phyloP scores from a whole-genome alignment of 2,797 vertebrate species.

The Naso thynnoides region DNA sequence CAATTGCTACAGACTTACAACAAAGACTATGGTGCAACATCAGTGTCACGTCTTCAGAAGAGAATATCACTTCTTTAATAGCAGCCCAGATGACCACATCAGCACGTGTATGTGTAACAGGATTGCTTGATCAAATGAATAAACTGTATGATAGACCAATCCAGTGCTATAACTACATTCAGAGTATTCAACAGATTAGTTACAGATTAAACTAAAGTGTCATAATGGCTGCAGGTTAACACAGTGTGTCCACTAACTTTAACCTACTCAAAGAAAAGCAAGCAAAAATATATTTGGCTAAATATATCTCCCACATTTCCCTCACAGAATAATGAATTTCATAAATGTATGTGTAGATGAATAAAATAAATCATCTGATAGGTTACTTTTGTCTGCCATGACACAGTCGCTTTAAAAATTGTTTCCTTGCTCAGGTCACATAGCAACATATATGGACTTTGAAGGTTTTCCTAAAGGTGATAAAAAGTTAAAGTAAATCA shows the following conservation, averaged over 20 bases:
- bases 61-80: conserved; percentile 10
- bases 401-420: not conserved
- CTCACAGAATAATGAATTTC: not conserved
- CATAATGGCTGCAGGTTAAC: too few species aligned
- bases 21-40: conserved; percentile 1
- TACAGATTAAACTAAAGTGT: too few species aligned
- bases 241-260: too few species aligned
- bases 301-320: conserved; percentile 1
- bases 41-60: conserved; percentile 1
- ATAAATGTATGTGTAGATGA: not conserved
- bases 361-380: not conserved
- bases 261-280: not conserved
- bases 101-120: not conserved
- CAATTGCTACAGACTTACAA: conserved; percentile 17
- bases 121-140: not conserved
- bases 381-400: not conserved
- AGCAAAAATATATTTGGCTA: not conserved
- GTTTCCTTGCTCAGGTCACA: not conserved
- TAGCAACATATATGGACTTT: not conserved
- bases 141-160: not conserved
- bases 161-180: too few species aligned
- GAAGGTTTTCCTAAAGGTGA: not conserved
- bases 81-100: conserved; percentile 15
- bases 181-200: too few species aligned
- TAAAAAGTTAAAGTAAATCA: not conserved